Evolutionary conservation across 1,140 invertebrate genomes (phyloP).

Genomic region (Colletes gigas): DNA sequence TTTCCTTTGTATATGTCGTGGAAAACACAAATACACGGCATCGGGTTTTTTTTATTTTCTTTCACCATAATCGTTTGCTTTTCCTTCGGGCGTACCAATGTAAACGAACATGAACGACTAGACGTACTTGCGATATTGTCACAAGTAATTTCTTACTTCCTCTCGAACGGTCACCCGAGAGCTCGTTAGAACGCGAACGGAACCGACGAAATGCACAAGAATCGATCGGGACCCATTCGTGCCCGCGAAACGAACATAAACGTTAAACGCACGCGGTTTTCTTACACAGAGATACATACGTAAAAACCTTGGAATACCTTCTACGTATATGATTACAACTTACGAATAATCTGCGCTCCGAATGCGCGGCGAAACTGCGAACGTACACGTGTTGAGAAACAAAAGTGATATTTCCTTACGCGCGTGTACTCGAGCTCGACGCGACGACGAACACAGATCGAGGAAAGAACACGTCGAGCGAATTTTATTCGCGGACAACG

Average conservation of each 20-base stretch:
- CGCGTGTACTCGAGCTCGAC: not conserved
- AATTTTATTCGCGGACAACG: too few species aligned
- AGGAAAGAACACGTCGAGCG: not conserved
- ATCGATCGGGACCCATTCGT: conserved; percentile 10
- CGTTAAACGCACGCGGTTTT: not conserved
- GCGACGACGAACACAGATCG: not conserved
- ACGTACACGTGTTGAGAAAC: not conserved
- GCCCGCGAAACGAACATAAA: conserved; percentile 8
- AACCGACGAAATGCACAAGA: conserved; percentile 12
- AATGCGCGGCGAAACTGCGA: conserved; percentile 22
- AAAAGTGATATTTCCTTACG: not conserved
- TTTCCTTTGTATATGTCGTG: conserved; percentile 29
- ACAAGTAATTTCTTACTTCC: conserved; percentile 47
- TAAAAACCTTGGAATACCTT: conserved; percentile 45
- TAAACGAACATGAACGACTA: conserved; percentile 62
- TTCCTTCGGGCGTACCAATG: conserved; percentile 20
- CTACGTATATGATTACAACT: conserved; percentile 36
- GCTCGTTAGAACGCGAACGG: conserved; percentile 46
- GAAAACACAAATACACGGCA: conserved; percentile 42
- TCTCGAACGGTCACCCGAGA: conserved; percentile 49
- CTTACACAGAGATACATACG: conserved; percentile 10
- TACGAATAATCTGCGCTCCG: conserved; percentile 38
- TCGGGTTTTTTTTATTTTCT: conserved; percentile 15
- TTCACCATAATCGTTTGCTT: conserved; percentile 6
- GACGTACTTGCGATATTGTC: conserved; percentile 57